phyloP scores from a whole-genome alignment of 2,113 vertebrate genomes.

The Cyprinodon variegatus region DNA sequence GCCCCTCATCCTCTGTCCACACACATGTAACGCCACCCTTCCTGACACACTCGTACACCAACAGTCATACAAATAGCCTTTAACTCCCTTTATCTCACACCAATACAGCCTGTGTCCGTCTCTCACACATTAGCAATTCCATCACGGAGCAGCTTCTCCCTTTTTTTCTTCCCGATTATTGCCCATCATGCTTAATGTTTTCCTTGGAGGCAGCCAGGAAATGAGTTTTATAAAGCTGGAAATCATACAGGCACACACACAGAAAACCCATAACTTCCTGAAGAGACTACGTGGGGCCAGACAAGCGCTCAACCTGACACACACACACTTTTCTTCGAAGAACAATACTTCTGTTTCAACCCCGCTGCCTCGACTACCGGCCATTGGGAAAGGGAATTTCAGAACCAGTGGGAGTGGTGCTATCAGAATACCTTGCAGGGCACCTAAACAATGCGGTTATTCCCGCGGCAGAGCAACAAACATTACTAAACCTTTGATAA shows the following conservation, averaged over 20 bases:
- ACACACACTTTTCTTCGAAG: conserved; percentile 55
- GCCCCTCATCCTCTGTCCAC: not conserved
- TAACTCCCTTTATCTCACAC: not conserved
- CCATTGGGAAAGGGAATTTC: conserved; percentile 64
- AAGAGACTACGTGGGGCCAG: conserved; percentile 78
- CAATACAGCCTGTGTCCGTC: not conserved
- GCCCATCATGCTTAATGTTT: conserved; percentile 61
- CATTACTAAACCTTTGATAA: conserved; percentile 64
- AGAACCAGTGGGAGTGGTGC: conserved; percentile 61
- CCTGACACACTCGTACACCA: conserved; percentile 49
- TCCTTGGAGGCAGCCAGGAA: conserved; percentile 72
- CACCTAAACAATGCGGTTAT: conserved; percentile 61
- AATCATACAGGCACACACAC: conserved; percentile 26
- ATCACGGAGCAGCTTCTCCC: conserved; percentile 16
- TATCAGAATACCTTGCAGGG: conserved; percentile 64
- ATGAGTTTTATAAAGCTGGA: conserved; percentile 72
- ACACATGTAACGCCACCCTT: conserved; percentile 56
- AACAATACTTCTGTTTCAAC: conserved; percentile 69
- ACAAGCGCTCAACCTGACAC: conserved; percentile 50
- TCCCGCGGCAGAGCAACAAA: conserved; percentile 48
- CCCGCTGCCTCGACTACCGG: conserved; percentile 67
- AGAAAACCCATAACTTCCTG: conserved; percentile 74
- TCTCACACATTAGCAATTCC: conserved; percentile 5
- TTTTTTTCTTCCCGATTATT: conserved; percentile 42
- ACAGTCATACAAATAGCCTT: not conserved